phyloP scores from a whole-genome alignment of 92 coral and sea anemone species.

The Epizoanthus scotinus region DNA sequence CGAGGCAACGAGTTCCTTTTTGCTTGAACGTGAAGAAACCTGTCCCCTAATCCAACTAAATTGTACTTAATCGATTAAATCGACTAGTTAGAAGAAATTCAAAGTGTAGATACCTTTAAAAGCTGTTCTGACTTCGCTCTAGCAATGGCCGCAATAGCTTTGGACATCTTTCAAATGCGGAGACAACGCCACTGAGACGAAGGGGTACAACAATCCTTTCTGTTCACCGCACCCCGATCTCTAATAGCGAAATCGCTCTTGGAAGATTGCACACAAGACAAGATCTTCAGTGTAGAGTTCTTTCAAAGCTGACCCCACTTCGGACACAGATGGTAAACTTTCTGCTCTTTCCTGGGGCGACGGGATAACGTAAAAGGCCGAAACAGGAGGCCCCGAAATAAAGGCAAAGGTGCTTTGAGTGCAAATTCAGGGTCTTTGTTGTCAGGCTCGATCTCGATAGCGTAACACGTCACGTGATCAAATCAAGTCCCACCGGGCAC shows the following conservation, averaged over 20 bases:
- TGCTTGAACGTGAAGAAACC: slow-evolving; percentile 45
- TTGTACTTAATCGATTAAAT: background rate
- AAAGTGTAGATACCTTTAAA: slow-evolving; percentile 71
- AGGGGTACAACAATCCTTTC: slow-evolving; percentile 87
- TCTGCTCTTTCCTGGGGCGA: slow-evolving; percentile 37
- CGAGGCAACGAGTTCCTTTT: slow-evolving; percentile 70
- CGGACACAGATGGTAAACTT: slow-evolving; percentile 10
- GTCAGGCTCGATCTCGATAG: slow-evolving; percentile 86
- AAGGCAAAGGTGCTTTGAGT: slow-evolving; percentile 70
- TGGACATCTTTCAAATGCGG: slow-evolving; percentile 79
- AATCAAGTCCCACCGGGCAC: slow-evolving; percentile 42
- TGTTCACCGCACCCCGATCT: slow-evolving; percentile 93
- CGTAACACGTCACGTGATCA: slow-evolving; percentile 88
- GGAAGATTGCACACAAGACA: slow-evolving; percentile 30
- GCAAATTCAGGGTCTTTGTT: slow-evolving; percentile 86
- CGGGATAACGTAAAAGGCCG: slow-evolving; percentile 51
- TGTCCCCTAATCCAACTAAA: slow-evolving; percentile 14
- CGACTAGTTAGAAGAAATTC: background rate
- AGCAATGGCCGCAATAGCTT: slow-evolving; percentile 96
- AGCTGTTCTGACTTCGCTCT: slow-evolving; percentile 90
- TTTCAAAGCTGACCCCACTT: slow-evolving; percentile 23
- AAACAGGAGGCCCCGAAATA: slow-evolving; percentile 83
- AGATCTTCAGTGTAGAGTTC: slow-evolving; percentile 25
- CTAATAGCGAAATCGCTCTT: slow-evolving; percentile 54
- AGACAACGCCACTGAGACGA: slow-evolving; percentile 87